Conservation (phyloP, 64 coral and sea anemone species). For the Pachyseris speciosa region DNA sequence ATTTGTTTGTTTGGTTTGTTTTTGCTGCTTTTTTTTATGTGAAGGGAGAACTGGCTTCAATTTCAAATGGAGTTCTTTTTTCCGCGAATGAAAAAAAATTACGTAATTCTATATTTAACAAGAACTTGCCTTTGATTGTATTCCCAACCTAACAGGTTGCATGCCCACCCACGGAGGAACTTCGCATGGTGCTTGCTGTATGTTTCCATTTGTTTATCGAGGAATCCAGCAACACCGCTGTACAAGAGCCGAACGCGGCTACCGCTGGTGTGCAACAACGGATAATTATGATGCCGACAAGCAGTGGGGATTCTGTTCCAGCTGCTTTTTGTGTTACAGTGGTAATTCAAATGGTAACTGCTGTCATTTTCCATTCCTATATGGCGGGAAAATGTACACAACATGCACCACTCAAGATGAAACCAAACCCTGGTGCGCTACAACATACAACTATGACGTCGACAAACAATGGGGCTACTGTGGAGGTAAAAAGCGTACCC, state of each 20-base stretch:
- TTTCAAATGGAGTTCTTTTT: too few relatives aligned
- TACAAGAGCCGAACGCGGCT: slow-evolving; percentile 55
- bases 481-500: slow-evolving; percentile 8
- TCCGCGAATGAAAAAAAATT: too few relatives aligned
- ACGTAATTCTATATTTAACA: background rate
- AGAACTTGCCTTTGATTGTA: background rate
- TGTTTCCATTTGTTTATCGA: slow-evolving; percentile 56
- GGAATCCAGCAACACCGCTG: slow-evolving; percentile 51
- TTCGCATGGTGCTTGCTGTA: slow-evolving; percentile 61
- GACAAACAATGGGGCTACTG: slow-evolving; percentile 49
- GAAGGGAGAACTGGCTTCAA: too few relatives aligned
- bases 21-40: too few relatives aligned
- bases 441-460: slow-evolving; percentile 26
- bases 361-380: slow-evolving; percentile 46
- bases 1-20: too few relatives aligned
- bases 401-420: slow-evolving; percentile 32
- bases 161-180: slow-evolving; percentile 74
- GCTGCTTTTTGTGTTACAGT: slow-evolving; percentile 18
- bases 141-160: slow-evolving; percentile 19
- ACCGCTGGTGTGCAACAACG: slow-evolving; percentile 58
- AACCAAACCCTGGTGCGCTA: slow-evolving; percentile 42
- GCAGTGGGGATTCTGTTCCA: slow-evolving; percentile 69
- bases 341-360: slow-evolving; percentile 46
- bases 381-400: slow-evolving; percentile 40
- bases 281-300: slow-evolving; percentile 50